Base-by-base conservation (phyloP, 2,797 vertebrate genomes). In the Schizopygopsis malacanthus region DNA sequence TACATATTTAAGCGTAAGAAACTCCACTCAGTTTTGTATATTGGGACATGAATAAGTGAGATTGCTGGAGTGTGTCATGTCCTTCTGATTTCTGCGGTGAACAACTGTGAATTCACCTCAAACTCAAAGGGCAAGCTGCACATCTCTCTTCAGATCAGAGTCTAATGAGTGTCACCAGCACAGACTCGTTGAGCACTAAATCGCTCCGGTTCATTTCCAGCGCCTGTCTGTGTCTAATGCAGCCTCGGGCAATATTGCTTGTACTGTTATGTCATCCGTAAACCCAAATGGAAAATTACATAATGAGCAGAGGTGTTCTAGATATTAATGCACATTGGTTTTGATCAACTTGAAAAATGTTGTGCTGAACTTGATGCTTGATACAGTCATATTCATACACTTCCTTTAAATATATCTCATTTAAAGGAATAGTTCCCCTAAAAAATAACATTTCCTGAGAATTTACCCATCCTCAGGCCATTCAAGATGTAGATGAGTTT, bases 241-340 rank as follows among this genome's bases (percentile, higher is more conserved):
- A 56, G 83, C 83, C 61, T 20, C 4, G 13, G 83, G 73, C 45
- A 43, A 56, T 43, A 69, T 52, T 41, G 45, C 22, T 28, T 78
- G 61, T 43, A 11, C 37, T 9, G 83, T 84, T 78, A 78, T 82
- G 81, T 82, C 52, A 47, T 82, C 81, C 67, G 25, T 59, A 41
- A 28, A 28, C 25, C 25, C 20, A 52, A 70, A 56, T 4, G 8
- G 15, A 71, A 33, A 54, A 11, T 82, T 82, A 4, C 59, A 54
- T 84, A 84, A 77, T 41, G 3, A 84, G 52, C 61, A 18, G 43
- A 54, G 43, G 5, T 77, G 28, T 33, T 22, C 50, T 82, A 39
- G 37, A 82, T 28, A 28, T 61, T 45, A 37, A 28, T 33, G 39
- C 39, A 10, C n/a, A 82, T 56, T 10, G 47, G 41, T 69, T 81